Conservation (phyloP, 2,888 invertebrate genomes). For the Blastobasis adustella region DNA sequence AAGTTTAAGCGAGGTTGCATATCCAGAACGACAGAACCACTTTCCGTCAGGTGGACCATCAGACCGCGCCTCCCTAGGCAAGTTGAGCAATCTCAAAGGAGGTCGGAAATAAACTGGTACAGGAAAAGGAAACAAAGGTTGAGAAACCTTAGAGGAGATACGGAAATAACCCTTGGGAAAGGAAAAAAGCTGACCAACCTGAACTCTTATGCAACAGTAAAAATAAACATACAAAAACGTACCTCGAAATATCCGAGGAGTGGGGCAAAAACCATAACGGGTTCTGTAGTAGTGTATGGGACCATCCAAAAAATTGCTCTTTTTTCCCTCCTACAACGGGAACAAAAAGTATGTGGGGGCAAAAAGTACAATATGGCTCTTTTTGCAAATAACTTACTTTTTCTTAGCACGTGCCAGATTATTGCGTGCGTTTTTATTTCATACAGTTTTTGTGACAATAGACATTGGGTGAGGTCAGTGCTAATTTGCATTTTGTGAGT, state of each 20-base stretch:
- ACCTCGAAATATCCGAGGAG: constrained; percentile 27
- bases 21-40: background rate
- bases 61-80: background rate
- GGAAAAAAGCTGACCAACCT: constrained; percentile 17
- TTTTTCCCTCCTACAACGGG: constrained; percentile 46
- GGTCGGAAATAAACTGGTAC: background rate
- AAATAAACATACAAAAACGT: constrained; percentile 36
- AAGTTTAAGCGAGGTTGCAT: background rate
- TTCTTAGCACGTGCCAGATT: constrained; percentile 58
- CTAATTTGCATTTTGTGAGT: constrained; percentile 3
- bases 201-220: constrained; percentile 39
- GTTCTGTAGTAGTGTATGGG: constrained; percentile 35
- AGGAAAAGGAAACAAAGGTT: constrained; percentile 1
- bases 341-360: constrained; percentile 56
- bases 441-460: constrained; percentile 6
- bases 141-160: constrained; percentile 5
- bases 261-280: constrained; percentile 63
- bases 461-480: constrained; percentile 5
- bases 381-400: constrained; percentile 66
- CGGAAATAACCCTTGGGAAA: background rate
- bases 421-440: constrained; percentile 37
- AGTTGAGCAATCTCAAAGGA: background rate
- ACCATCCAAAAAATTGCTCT: constrained; percentile 33
- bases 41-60: background rate
- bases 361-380: constrained; percentile 49